phyloP scores from a whole-genome alignment of 1,140 invertebrate genomes.

The Metopolophium dirhodum region DNA sequence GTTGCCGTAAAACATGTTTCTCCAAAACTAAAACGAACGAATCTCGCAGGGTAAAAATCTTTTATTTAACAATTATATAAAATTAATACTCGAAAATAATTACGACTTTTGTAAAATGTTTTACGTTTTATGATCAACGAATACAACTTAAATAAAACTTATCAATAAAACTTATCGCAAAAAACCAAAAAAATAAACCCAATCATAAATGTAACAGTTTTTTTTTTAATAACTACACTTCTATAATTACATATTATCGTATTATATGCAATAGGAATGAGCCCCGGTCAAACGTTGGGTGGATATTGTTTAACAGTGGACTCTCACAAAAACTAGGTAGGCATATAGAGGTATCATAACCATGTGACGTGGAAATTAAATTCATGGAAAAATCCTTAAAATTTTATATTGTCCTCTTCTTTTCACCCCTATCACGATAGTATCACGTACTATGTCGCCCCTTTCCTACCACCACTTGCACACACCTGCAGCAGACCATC shows the following conservation, averaged over 20 bases:
- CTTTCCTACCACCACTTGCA: no score
- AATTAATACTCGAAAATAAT: background rate
- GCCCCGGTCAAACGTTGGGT: no score
- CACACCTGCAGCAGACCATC: no score
- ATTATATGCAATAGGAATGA: no score
- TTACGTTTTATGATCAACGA: background rate
- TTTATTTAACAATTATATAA: background rate
- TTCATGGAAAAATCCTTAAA: background rate
- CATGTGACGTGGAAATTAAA: no score
- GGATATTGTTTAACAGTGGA: background rate
- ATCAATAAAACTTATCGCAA: rapidly evolving
- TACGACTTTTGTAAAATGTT: background rate
- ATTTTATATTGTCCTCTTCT: background rate
- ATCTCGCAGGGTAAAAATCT: background rate
- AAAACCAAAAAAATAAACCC: background rate
- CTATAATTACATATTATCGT: no score
- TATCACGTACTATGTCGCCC: no score
- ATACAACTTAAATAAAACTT: no score
- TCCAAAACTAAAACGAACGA: background rate
- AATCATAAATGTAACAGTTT: background rate
- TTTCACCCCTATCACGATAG: no score
- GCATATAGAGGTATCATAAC: no score
- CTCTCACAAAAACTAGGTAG: no score
- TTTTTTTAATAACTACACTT: background rate
- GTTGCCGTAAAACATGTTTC: background rate